Conservation (phyloP, 2,113 vertebrate species). For the Lutjanus erythropterus region DNA sequence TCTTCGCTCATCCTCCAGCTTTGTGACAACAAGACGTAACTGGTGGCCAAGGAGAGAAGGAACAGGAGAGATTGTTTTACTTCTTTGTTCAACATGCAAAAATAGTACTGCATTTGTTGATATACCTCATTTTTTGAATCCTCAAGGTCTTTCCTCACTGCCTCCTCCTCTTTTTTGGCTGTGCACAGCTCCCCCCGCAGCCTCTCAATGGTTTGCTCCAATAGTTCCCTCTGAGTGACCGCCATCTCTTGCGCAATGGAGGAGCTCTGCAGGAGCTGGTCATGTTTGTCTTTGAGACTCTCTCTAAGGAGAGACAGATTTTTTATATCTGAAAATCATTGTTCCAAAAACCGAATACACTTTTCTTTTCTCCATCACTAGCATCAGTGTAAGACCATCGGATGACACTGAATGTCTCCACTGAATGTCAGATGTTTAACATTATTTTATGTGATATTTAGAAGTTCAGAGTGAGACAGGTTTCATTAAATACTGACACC, state of each 20-base stretch:
- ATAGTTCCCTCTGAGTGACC: slow-evolving; percentile 70
- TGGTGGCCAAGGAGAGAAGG: slow-evolving; percentile 47
- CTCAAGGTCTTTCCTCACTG: slow-evolving; percentile 64
- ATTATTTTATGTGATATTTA: not conserved
- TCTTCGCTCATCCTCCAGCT: slow-evolving; percentile 70
- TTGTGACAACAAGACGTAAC: slow-evolving; percentile 70
- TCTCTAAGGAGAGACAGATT: slow-evolving; percentile 65
- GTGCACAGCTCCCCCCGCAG: slow-evolving; percentile 75
- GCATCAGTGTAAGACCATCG: not conserved
- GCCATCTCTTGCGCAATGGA: slow-evolving; percentile 61
- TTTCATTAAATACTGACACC: slow-evolving; percentile 15
- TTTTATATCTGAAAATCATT: not conserved
- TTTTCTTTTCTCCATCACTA: not conserved
- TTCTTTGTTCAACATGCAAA: not conserved
- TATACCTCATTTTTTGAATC: slow-evolving; percentile 66
- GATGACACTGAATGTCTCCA: not conserved
- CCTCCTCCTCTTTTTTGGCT: slow-evolving; percentile 63
- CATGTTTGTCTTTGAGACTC: slow-evolving; percentile 71
- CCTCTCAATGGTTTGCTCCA: slow-evolving; percentile 74
- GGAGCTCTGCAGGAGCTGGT: slow-evolving; percentile 75
- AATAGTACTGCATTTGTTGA: not conserved
- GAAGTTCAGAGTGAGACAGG: not conserved
- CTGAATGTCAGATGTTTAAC: not conserved
- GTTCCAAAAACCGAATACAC: not conserved
- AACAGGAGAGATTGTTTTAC: not conserved